Conservation (phyloP, 1,140 invertebrate genomes). For the honey bee (Apis mellifera) region DNA sequence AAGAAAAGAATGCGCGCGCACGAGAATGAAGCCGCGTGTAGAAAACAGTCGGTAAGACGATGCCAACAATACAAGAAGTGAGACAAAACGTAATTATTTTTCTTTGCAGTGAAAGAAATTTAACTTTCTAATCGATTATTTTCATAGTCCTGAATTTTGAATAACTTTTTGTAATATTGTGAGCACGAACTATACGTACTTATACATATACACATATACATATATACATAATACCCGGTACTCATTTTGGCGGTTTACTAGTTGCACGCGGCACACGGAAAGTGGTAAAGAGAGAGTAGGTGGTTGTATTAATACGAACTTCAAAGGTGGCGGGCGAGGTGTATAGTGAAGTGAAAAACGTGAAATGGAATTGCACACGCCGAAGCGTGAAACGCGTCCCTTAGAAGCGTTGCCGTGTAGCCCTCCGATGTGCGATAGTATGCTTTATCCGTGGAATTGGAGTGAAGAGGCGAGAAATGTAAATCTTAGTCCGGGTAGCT, state of each 20-base stretch:
- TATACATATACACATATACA: not conserved
- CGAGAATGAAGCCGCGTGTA: slow-evolving; percentile 38
- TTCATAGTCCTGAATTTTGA: not conserved
- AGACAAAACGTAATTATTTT: not conserved
- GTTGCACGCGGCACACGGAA: slow-evolving; percentile 64
- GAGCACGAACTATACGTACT: not conserved
- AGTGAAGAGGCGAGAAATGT: slow-evolving; percentile 77
- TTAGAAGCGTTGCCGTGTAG: slow-evolving; percentile 68
- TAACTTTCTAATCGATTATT: not conserved
- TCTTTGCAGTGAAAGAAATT: not conserved
- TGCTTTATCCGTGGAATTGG: slow-evolving; percentile 78
- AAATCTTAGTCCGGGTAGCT: slow-evolving; percentile 77
- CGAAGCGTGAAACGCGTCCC: slow-evolving; percentile 67
- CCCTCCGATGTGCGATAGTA: slow-evolving; percentile 76
- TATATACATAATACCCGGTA: not conserved
- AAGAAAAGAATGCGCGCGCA: slow-evolving; percentile 41
- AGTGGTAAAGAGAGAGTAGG: not conserved
- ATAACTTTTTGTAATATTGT: not conserved
- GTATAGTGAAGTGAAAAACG: slow-evolving; percentile 34
- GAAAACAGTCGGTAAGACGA: slow-evolving; percentile 36
- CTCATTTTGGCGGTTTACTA: slow-evolving; percentile 66
- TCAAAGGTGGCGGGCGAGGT: slow-evolving; percentile 16
- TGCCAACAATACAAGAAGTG: slow-evolving; percentile 17
- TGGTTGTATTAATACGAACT: slow-evolving; percentile 3
- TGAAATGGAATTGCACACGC: slow-evolving; percentile 73